Base-by-base conservation (phyloP, 2,888 invertebrate species). In the Eulithis prunata region DNA sequence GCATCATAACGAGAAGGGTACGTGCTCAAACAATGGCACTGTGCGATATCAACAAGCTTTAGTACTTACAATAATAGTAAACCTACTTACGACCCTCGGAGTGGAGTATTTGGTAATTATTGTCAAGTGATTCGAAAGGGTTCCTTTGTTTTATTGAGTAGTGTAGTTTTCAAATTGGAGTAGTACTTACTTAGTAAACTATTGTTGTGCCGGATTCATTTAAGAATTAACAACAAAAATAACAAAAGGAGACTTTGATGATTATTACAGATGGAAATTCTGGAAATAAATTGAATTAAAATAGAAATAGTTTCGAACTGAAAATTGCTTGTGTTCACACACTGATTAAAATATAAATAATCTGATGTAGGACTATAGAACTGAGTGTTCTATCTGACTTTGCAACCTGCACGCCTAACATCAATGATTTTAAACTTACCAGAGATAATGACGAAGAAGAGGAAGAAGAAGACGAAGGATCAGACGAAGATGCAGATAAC, bases 401-500 rank as follows among this genome's bases (percentile, higher is more conserved):
- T 41, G 41, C 10, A 11, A 38, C 41, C 8, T 41, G 8, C 41
- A 41, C 8, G 10, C 8, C 5, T 32, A 32, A 32, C 32, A 32
- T 32, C 32, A 32, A 32, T 3, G 0, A 32, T 32, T 32, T 32
- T 32, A 6, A 32, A n/a, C 6, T 47, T 14, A 49, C 21, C 75
- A 86, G 79, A 45, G 70, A 72, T 4, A 70, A 72, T n/a, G 71
- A 70, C 51, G 71, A 71, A 57, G 89, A 84, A 43, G 89, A 89
- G 65, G 89, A 89, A 54, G 89, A 87, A 61, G 83, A 84, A 69
- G 89, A 88, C 1, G 78, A 79, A 4, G 74, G 67, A 2, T 82
- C 87, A 0, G 87, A 89, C 49, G 75, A 70, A 0, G 89, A 91
- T 0, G 89, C 89, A 6, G 88, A 87, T 62, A 84, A 82, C 0